Conservation (phyloP, 2,113 vertebrate species). For the Eidolon helvum region DNA sequence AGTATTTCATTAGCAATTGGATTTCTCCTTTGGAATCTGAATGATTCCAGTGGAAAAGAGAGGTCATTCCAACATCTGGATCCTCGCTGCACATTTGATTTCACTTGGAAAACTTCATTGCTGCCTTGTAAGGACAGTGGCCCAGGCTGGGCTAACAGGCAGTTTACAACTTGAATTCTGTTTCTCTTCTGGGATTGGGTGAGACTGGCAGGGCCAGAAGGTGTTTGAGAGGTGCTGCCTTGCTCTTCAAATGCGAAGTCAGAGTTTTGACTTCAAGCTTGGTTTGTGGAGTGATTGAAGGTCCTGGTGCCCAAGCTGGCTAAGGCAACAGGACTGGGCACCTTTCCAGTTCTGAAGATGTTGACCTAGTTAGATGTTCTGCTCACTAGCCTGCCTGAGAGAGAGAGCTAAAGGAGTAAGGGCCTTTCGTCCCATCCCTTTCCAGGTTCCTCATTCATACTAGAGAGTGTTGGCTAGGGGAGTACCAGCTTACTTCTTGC, state of each 20-base stretch:
- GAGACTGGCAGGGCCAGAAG: not conserved
- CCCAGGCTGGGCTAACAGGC: not conserved
- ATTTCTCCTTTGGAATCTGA: conserved; percentile 26
- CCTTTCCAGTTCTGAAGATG: not conserved
- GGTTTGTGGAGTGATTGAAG: not conserved
- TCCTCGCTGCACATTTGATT: not conserved
- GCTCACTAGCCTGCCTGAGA: not conserved
- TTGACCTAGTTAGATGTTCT: not conserved
- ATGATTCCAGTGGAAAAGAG: conserved; percentile 50
- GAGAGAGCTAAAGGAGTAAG: not conserved
- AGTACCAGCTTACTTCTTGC: not conserved
- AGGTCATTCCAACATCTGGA: conserved; percentile 29
- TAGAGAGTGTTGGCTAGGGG: not conserved
- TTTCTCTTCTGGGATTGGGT: not conserved
- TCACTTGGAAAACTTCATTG: conserved; percentile 35
- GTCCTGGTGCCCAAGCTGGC: not conserved
- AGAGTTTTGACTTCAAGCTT: not conserved
- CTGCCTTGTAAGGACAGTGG: not conserved
- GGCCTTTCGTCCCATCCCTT: not conserved
- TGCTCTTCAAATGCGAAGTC: conserved; percentile 11
- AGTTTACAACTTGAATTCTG: not conserved
- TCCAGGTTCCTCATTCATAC: not conserved
- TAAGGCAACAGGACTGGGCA: not conserved
- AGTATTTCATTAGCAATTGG: not conserved
- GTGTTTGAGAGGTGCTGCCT: not conserved